Percentiles rank a stretch among this genome's conserved stretches.
These are phyloP conservation scores for Lepidocyrtoides sp. DNA, from an alignment of 2,888 invertebrate genomes.

Conservation along the genomic window DNA sequence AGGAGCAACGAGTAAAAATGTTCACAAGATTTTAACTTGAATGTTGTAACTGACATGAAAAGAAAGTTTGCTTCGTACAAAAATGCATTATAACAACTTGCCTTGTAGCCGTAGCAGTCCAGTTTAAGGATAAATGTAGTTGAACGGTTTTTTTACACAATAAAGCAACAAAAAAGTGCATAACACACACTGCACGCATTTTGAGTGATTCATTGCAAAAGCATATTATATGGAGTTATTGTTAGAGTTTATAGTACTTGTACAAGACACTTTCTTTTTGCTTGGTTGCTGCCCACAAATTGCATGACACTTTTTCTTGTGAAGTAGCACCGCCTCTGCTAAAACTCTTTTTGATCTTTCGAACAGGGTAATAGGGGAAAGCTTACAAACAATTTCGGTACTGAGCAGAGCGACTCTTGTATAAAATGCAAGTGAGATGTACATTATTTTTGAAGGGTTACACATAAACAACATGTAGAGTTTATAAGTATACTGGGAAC, in stretches of 20 bases:
- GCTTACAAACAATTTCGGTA: not conserved
- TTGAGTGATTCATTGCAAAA: not conserved
- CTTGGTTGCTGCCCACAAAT: not conserved
- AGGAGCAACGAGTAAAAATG: not conserved
- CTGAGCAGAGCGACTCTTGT: too few species aligned
- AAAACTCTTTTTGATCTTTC: not conserved
- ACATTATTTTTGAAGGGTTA: not conserved
- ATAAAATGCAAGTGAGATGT: not conserved
- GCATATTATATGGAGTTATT: not conserved
- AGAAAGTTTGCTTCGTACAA: not conserved
- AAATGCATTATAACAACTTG: not conserved
- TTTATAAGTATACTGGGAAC: not conserved
- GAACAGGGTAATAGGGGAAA: not conserved
- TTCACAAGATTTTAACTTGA: constrained; percentile 9
- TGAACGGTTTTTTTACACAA: not conserved
- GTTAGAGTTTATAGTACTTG: not conserved
- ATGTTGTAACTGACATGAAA: constrained; percentile 44
- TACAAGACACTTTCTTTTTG: not conserved
- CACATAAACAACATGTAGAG: not conserved
- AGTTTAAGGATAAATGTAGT: not conserved
- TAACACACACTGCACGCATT: not conserved
- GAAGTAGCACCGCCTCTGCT: not conserved
- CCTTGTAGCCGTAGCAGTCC: not conserved
- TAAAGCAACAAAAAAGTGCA: not conserved
- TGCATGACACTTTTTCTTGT: not conserved